A percentile compares a stretch with the other conserved stretches of the same genome.
Conservation (phyloP, 1,140 invertebrate species). For the Drusus annulatus region DNA sequence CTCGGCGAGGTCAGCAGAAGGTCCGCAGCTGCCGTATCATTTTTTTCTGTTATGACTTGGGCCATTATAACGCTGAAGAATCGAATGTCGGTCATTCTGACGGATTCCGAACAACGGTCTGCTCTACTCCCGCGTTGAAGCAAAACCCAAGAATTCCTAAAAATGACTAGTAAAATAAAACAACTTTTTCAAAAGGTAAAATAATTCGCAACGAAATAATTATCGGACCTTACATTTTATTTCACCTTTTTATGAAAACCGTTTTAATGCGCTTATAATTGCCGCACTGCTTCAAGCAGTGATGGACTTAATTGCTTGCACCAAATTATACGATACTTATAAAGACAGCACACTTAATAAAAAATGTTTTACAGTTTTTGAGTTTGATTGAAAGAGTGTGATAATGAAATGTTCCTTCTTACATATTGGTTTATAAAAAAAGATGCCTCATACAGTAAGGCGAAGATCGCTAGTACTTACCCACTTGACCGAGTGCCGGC, state of each 20-base stretch:
- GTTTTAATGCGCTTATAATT: not conserved
- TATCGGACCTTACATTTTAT: not conserved
- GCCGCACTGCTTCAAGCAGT: not conserved
- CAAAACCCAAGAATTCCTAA: not conserved
- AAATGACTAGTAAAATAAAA: not conserved
- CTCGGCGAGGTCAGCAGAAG: not conserved
- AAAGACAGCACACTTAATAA: not conserved
- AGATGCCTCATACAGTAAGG: not conserved
- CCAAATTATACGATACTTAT: not conserved
- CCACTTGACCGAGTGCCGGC: conserved; percentile 27
- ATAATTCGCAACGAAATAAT: not conserved
- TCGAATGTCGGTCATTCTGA: conserved; percentile 23
- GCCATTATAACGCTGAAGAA: not conserved
- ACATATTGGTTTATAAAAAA: not conserved
- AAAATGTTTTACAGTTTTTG: not conserved
- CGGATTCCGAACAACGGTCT: conserved; percentile 5
- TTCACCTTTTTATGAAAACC: not conserved
- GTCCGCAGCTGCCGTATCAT: not conserved
- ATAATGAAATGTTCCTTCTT: not conserved
- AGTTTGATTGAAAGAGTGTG: not conserved
- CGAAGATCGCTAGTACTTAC: not conserved
- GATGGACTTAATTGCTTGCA: not conserved
- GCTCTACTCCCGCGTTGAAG: conserved; percentile 21
- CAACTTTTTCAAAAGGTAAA: not conserved
- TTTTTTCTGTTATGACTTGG: conserved; percentile 4